Evolutionary conservation across 2,113 vertebrate species (phyloP), one percentile per base, ranked within the genome.

Genomic region (Hippocampus mohnikei): DNA sequence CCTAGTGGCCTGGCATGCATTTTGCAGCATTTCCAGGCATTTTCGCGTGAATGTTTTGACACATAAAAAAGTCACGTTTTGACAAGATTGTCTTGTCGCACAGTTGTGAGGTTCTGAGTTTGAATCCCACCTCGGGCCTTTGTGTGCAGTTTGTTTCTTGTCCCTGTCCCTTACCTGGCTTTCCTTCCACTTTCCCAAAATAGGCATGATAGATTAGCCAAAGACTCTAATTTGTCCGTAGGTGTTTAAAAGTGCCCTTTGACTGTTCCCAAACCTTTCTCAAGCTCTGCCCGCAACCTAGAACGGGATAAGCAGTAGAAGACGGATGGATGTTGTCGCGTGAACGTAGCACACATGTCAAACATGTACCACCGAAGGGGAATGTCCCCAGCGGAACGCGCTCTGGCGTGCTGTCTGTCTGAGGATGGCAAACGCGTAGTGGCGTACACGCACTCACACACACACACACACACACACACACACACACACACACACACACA

Each of bases 331-430:
- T 62, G 60, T 11, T 62, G 33, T 62, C 18, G 60, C 5, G 59
- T 61, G 5, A 9, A 37, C 9, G 8, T 20, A 42, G 62, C n/a
- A 12, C 13, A 8, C 13, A 15, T 42, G 62, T 64, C 40, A 44
- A 9, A 65, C 20, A 16, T 46, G 40, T 27, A 23, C 40, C 65
- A 65, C 73, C 68, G 44, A 29, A 69, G 78, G 70, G 70, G 71
- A 69, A 77, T 27, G 18, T 73, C 68, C 70, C 70, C 48, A 1
- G 23, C 29, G 50, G 72, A 75, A 77, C 60, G 40, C 13, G 73
- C 80, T 85, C 69, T 18, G 71, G 79, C 70, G 77, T 58, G 41
- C 62, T 67, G 76, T 83, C 62, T 67, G 76, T 85, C 78, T 79
- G 29, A 66, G 73, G 46, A 61, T 71, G 81, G 78, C 81, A 84